phyloP scores from a whole-genome alignment of 2,888 invertebrate species.

The Habrosyne pyritoides region DNA sequence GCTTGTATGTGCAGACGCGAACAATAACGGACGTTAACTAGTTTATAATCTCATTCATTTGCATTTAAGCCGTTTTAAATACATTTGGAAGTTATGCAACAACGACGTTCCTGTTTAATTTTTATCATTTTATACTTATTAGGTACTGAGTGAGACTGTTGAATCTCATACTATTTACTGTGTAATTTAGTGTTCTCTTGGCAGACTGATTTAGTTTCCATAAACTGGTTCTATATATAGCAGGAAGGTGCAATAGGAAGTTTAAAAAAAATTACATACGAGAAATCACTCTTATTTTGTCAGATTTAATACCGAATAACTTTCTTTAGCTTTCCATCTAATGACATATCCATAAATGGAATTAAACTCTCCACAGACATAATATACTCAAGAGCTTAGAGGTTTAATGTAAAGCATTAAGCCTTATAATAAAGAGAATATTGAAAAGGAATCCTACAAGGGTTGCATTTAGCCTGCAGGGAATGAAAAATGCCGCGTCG shows the following conservation, averaged over 20 bases:
- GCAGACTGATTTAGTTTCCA: no score
- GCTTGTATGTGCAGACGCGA: conserved; percentile 8
- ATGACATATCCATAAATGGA: background rate
- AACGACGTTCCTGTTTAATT: background rate
- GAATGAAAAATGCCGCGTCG: conserved; percentile 65
- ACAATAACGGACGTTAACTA: conserved; percentile 12
- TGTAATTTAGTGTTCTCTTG: no score
- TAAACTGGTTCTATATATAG: no score
- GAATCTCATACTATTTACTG: background rate
- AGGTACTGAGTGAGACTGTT: background rate
- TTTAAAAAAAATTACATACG: no score
- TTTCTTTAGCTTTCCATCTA: no score
- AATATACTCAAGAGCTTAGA: background rate
- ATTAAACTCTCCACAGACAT: background rate
- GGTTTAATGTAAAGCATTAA: background rate
- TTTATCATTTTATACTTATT: background rate
- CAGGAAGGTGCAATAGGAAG: no score
- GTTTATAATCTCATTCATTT: conserved; percentile 21
- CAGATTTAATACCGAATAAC: no score
- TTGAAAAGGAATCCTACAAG: conserved; percentile 35
- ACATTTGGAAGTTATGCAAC: conserved; percentile 9
- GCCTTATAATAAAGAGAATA: background rate
- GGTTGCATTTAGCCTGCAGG: conserved; percentile 51
- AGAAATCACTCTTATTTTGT: no score
- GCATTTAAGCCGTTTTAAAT: conserved; percentile 18